Base-by-base conservation (phyloP, 92 coral and sea anemone genomes). In the Montipora capitata region DNA sequence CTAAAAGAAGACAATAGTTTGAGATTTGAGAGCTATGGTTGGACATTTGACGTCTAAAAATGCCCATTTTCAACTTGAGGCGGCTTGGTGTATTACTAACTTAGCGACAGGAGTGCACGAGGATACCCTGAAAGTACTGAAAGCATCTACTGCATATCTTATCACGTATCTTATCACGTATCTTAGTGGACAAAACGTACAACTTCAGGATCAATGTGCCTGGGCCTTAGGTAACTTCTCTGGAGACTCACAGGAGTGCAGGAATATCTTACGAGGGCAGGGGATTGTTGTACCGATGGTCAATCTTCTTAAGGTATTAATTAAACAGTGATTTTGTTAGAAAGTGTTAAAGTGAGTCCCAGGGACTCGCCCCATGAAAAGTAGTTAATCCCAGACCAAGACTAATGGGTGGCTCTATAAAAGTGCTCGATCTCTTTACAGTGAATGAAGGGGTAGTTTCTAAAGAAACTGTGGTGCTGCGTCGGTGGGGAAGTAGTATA, bases 51-150 rank as follows among this genome's bases (percentile, higher is more conserved):
- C 98, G 0, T 91, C 98, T 0, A 93, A 90, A 49, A 90, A 97
- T 66, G 72, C 92, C 2, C 93, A 96, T 66, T 94, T 94, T 16
- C 99, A 97, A 67, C 86, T 87, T 16, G 99, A 96, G 74, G 96
- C 99, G 5, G 99, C 99, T 13, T 97, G 98, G 98, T 97, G 99
- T 85, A 92, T 97, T 17, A 97, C 99, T 6, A 97, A 97, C 74
- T 84, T 97, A 74, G 94, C 99, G 9, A 94, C 98, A 10, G 97
- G 98, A 14, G 94, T 93, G 10, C 97, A 94, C 44, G 96, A 97
- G 69, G 97, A 96, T 49, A 94, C 97, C 4, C 38, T 97, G 77
- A 64, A 54, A 41, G 93, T 97, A 45, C 78, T 96, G 6, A 94
- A 97, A 82, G 98, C 96, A 40, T 66, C 98, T 20, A 96, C 98